A percentile compares a stretch with the other conserved stretches of the same genome.
Conservation (phyloP, 2,797 vertebrate species). For the Loris lydekkerianus region DNA sequence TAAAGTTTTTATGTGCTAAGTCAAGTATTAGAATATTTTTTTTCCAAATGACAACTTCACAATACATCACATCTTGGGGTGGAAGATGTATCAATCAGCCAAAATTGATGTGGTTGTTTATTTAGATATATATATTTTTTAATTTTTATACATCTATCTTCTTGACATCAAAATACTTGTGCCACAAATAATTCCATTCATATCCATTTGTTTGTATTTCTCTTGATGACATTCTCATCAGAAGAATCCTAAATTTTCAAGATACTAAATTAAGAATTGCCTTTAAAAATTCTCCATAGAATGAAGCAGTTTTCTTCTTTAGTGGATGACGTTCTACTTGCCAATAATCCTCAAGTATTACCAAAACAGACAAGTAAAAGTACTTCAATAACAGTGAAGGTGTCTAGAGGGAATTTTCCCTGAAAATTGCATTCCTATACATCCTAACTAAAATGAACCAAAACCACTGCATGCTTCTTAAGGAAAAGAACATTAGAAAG, state of each 20-base stretch:
- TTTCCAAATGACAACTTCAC: background rate
- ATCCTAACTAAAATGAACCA: conserved; percentile 67
- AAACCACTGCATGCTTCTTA: background rate
- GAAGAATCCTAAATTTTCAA: conserved; percentile 69
- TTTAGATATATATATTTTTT: background rate
- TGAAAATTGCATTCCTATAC: conserved; percentile 33
- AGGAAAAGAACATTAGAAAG: background rate
- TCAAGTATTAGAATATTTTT: conserved; percentile 53
- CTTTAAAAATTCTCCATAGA: conserved; percentile 14
- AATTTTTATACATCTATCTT: background rate
- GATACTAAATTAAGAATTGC: conserved; percentile 24
- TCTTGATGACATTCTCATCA: conserved; percentile 65
- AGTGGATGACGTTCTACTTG: conserved; percentile 55
- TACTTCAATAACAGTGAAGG: conserved; percentile 58
- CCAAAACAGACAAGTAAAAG: conserved; percentile 72
- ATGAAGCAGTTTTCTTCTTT: conserved; percentile 60
- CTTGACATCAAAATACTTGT: conserved; percentile 68
- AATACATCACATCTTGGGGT: background rate
- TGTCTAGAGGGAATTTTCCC: conserved; percentile 61
- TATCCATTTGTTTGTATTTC: conserved; percentile 54
- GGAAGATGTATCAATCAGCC: conserved; percentile 14
- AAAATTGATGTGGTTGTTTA: conserved; percentile 12
- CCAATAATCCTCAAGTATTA: conserved; percentile 73
- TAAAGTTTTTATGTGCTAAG: conserved; percentile 39
- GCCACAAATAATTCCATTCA: conserved; percentile 47